Evolutionary conservation across 2,797 vertebrate species (phyloP).

Genomic region (Atherinosoma microstoma): DNA sequence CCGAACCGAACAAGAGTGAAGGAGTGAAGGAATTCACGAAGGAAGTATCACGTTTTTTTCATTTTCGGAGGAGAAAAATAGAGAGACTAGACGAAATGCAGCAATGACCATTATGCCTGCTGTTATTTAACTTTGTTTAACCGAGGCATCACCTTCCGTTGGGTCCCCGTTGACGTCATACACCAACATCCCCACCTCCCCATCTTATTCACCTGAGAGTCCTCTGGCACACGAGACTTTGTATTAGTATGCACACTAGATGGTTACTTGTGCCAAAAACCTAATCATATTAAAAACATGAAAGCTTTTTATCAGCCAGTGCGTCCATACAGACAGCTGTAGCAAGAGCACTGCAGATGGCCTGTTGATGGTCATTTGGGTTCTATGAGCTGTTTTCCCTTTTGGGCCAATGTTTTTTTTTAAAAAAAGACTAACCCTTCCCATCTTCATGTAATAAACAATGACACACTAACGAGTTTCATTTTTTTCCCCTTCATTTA

Average conservation of each 20-base stretch:
- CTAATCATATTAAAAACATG: not conserved
- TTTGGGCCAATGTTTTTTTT: too few species aligned
- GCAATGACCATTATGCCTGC: not conserved
- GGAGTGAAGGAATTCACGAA: constrained; percentile 11
- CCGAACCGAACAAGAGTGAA: constrained; percentile 28
- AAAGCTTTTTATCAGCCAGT: not conserved
- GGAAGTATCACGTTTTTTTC: not conserved
- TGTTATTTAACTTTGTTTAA: constrained; percentile 22
- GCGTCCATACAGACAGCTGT: not conserved
- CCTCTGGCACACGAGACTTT: constrained; percentile 19
- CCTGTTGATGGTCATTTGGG: too few species aligned
- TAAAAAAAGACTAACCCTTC: too few species aligned
- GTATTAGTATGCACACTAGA: too few species aligned
- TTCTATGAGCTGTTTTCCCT: too few species aligned
- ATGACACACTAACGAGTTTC: too few species aligned
- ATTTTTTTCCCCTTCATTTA: too few species aligned
- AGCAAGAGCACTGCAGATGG: too few species aligned
- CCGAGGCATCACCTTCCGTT: constrained; percentile 12
- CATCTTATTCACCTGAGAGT: constrained; percentile 45
- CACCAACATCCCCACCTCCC: constrained; percentile 41
- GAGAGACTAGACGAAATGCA: not conserved
- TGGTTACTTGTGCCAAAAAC: not conserved
- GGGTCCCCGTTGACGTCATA: constrained; percentile 67
- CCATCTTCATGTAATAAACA: too few species aligned
- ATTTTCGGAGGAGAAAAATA: not conserved